Conservation (phyloP, 2,888 invertebrate genomes). For the Pristionchus japonicus region DNA sequence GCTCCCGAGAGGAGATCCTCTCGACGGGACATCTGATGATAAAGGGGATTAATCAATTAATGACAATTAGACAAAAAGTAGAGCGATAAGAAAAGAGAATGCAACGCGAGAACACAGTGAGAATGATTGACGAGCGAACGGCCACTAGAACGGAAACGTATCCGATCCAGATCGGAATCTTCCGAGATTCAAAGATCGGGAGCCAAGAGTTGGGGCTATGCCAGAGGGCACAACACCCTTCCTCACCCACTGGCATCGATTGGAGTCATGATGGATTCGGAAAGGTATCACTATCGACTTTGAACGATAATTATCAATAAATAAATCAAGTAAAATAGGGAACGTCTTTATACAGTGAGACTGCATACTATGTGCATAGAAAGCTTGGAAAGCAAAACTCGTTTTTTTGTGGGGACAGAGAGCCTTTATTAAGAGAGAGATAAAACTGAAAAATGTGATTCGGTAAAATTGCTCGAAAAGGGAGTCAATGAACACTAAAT, state of each 20-base stretch:
- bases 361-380: background rate
- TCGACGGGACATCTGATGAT: constrained; percentile 36
- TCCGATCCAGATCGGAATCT: background rate
- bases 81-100: background rate
- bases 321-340: background rate
- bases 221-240: no score
- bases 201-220: background rate
- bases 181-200: no score
- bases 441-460: background rate
- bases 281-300: background rate
- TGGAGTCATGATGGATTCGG: no score
- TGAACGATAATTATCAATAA: background rate
- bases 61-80: background rate
- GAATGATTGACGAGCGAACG: no score
- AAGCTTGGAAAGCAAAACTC: background rate
- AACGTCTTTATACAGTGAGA: background rate
- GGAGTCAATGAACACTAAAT: background rate
- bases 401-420: background rate
- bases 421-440: background rate
- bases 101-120: background rate
- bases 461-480: background rate
- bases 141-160: no score
- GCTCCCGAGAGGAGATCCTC: constrained; percentile 78
- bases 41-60: background rate
- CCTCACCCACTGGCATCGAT: no score